Conservation (phyloP, 2,113 vertebrate genomes). For the Psammodynastes pulverulentus region DNA sequence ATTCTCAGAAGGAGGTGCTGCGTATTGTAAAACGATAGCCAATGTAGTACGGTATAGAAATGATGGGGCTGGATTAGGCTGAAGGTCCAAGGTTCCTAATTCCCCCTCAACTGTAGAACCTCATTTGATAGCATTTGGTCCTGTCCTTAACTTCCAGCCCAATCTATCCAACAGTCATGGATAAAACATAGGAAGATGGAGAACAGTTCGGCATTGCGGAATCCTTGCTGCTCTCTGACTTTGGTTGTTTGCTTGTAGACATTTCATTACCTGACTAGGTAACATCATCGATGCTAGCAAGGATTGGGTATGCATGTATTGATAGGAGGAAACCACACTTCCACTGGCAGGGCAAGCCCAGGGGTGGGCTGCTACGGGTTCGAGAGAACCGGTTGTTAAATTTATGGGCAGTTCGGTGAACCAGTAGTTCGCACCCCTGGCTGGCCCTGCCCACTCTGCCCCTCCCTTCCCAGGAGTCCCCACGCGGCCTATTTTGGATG, state of each 20-base stretch:
- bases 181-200: not conserved
- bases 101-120: not conserved
- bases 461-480: too few relatives aligned
- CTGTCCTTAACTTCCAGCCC: not conserved
- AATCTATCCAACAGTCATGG: not conserved
- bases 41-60: not conserved
- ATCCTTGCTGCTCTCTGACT: not conserved
- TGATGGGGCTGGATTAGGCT: not conserved
- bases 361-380: too few relatives aligned
- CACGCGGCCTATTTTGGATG: too few relatives aligned
- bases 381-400: too few relatives aligned
- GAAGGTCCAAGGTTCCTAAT: not conserved
- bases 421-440: too few relatives aligned
- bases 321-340: not conserved
- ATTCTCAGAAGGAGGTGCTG: not conserved
- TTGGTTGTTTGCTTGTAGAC: not conserved
- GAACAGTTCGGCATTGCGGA: not conserved
- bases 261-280: not conserved
- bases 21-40: not conserved
- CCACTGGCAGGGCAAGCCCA: not conserved
- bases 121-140: not conserved
- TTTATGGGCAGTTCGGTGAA: too few relatives aligned
- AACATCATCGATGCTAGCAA: not conserved
- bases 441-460: too few relatives aligned
- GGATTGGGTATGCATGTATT: not conserved